Conservation (phyloP, 2,113 vertebrate genomes). For the Phalacrocorax brasilianus region DNA sequence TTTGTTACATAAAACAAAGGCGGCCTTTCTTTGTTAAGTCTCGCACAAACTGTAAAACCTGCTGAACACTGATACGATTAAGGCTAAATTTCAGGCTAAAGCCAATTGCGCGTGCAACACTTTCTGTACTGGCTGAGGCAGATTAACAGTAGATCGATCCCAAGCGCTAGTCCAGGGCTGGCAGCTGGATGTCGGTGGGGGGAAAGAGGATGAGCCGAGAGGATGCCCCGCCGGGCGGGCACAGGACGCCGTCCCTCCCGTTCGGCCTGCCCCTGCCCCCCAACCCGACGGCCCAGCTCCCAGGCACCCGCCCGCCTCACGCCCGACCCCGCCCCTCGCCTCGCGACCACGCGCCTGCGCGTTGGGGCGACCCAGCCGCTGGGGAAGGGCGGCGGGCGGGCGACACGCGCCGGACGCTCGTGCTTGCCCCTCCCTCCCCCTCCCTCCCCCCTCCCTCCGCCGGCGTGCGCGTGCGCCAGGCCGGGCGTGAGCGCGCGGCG, state of each 20-base stretch:
- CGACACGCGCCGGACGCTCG: too few relatives aligned
- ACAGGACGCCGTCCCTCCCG: rapidly evolving
- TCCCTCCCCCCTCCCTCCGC: too few relatives aligned
- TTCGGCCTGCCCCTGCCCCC: rapidly evolving
- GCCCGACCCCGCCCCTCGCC: too few relatives aligned
- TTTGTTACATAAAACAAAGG: rapidly evolving
- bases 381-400: too few relatives aligned
- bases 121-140: rapidly evolving
- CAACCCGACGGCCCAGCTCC: rapidly evolving
- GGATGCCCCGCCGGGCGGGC: rapidly evolving
- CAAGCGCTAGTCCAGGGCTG: rapidly evolving
- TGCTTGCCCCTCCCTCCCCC: too few relatives aligned
- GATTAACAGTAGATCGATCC: rapidly evolving
- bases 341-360: too few relatives aligned
- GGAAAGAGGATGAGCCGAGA: rapidly evolving
- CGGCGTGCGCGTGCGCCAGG: too few relatives aligned
- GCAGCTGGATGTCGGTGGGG: rapidly evolving
- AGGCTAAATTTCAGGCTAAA: not conserved
- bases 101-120: rapidly evolving
- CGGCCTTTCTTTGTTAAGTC: not conserved
- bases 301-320: too few relatives aligned
- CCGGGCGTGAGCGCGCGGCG: too few relatives aligned
- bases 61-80: rapidly evolving
- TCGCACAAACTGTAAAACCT: rapidly evolving
- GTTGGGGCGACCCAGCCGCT: too few relatives aligned